Evolutionary conservation across 1,140 invertebrate species (phyloP).

Genomic region (Achroia grisella): DNA sequence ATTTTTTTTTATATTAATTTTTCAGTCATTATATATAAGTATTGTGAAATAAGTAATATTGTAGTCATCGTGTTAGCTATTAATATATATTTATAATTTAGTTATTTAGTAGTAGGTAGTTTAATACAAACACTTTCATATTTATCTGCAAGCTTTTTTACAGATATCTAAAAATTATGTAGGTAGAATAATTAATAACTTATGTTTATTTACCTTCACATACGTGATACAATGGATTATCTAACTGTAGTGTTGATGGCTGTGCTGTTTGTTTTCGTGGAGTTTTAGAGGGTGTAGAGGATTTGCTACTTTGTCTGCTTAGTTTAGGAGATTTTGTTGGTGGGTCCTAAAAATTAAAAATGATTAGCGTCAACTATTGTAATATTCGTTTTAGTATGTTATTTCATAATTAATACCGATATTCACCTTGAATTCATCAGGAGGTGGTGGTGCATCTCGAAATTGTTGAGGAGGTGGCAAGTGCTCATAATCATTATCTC

Average conservation of each 20-base stretch:
- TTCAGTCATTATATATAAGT: too few species aligned
- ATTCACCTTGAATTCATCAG: conserved; percentile 78
- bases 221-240: conserved; percentile 87
- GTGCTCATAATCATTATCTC: conserved; percentile 81
- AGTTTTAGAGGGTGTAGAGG: conserved; percentile 57
- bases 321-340: conserved; percentile 55
- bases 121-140: too few species aligned
- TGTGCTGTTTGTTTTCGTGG: conserved; percentile 34
- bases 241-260: conserved; percentile 75
- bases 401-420: background rate
- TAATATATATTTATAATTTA: background rate
- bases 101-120: too few species aligned
- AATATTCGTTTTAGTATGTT: background rate
- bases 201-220: conserved; percentile 75
- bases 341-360: conserved; percentile 48
- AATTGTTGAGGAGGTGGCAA: conserved; percentile 90
- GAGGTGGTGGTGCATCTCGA: conserved; percentile 83
- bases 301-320: conserved; percentile 57
- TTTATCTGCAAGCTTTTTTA: too few species aligned
- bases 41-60: too few species aligned
- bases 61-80: conserved; percentile 3
- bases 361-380: background rate
- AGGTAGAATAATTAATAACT: too few species aligned
- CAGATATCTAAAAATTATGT: too few species aligned
- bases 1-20: too few species aligned